Conservation (phyloP, 2,888 invertebrate genomes). For the Lithodes maja region DNA sequence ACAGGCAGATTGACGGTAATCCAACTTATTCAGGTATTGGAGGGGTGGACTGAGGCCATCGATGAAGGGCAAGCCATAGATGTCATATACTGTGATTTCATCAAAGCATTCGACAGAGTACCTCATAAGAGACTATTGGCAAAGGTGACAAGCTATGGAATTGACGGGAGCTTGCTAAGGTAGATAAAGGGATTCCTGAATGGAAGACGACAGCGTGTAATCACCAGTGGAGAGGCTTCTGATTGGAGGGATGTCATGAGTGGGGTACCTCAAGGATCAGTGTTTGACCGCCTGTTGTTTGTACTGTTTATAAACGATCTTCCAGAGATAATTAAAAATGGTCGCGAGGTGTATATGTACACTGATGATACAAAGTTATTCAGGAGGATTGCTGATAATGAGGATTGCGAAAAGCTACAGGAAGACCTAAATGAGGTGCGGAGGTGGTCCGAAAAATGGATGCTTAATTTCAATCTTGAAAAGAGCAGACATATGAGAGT, state of each 20-base stretch:
- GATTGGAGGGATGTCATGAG: not conserved
- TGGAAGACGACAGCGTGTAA: constrained; percentile 5
- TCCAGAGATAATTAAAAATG: constrained; percentile 8
- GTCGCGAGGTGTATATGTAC: not conserved
- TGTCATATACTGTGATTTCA: constrained; percentile 35
- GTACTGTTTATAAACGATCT: constrained; percentile 6
- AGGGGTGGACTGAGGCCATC: constrained; percentile 27
- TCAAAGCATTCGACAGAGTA: constrained; percentile 34
- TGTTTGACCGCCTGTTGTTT: constrained; percentile 13
- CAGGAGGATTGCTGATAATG: constrained; percentile 16
- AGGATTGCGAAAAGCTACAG: not conserved
- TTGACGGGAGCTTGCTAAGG: not conserved
- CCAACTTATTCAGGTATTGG: constrained; percentile 22
- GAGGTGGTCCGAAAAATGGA: constrained; percentile 25
- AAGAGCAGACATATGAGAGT: constrained; percentile 15
- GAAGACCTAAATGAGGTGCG: constrained; percentile 9
- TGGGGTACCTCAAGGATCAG: constrained; percentile 2
- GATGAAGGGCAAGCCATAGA: constrained; percentile 18
- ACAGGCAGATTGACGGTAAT: constrained; percentile 8
- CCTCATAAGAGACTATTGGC: not conserved
- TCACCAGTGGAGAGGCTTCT: not conserved
- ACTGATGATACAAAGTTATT: not conserved
- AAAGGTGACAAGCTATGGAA: not conserved
- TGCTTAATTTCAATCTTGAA: constrained; percentile 15
- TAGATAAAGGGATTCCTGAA: not conserved